Evolutionary conservation across 2,888 invertebrate genomes (phyloP), one percentile per base, ranked within the genome.

Genomic region (Oxycera nigricornis): DNA sequence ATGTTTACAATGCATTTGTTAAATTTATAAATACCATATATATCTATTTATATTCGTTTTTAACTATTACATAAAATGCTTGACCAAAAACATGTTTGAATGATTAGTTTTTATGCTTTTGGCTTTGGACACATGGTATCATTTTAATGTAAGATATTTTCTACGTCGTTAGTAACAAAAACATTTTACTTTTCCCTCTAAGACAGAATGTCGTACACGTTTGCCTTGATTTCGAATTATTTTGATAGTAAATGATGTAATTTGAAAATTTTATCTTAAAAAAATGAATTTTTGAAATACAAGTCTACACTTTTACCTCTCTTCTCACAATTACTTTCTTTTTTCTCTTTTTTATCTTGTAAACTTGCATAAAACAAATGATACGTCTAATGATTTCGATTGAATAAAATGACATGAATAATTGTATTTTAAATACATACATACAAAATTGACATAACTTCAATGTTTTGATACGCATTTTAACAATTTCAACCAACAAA

Each of bases 271-370:
- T 6, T 9, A 9, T 24, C 52, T 55, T 55, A 22, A 22, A 4
- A 17, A 55, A 55, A 55, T 55, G 52, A 55, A 55, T 22, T 55
- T 55, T 24, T 9, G 24, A 55, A 55, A 30, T 61, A 30, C 35
- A 61, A 11, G 20, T 41, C 24, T 20, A 65, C 26, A 24, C 24
- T 39, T 26, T 65, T 22, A 65, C 65, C 65, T 31, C 24, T 39
- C 24, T 41, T 24, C 65, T 65, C 65, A 65, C 41, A 24, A n/a
- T 6, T 65, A 41, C 24, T 65, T 65, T 65, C 31, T 65, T 65
- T 65, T 41, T 65, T 65, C 65, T 65, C 65, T 65, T 65, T 65
- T 65, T 28, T 31, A 20, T 59, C 59, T 28, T 11, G 59, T 59
- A 59, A 59, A 59, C 59, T 59, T 59, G 59, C 59, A 59, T 55